A percentile compares a stretch with the other conserved stretches of the same genome.
Conservation (phyloP, 2,797 vertebrate genomes). For the Anas flavirostris region DNA sequence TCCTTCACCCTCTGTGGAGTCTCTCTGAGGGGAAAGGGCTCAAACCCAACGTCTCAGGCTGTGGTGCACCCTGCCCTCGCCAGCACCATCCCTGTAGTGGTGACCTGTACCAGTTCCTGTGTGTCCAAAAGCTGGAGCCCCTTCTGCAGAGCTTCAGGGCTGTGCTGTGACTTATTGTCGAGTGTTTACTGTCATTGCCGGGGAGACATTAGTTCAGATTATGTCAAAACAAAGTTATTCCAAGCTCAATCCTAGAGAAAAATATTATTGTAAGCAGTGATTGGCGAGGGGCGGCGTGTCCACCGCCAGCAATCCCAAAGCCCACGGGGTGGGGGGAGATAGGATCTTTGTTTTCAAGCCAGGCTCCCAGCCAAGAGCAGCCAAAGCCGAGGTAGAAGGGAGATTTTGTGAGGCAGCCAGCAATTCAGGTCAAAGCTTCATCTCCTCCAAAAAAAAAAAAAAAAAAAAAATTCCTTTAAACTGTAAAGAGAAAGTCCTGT, state of each 20-base stretch:
- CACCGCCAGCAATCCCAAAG: conserved; percentile 61
- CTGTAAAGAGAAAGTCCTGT: conserved; percentile 48
- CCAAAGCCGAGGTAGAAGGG: conserved; percentile 59
- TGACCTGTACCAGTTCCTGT: not conserved
- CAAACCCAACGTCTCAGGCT: not conserved
- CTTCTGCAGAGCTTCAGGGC: conserved; percentile 51
- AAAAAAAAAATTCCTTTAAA: conserved; percentile 17
- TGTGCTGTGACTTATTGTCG: conserved; percentile 28
- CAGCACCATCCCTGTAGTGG: not conserved
- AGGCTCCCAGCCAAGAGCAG: conserved; percentile 63
- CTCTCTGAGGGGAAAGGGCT: not conserved
- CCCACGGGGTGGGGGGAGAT: conserved; percentile 49
- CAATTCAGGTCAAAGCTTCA: conserved; percentile 60
- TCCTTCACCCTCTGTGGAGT: not conserved
- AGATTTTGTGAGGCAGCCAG: conserved; percentile 59
- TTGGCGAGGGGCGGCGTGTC: conserved; percentile 45
- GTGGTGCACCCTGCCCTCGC: not conserved
- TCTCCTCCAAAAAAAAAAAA: conserved; percentile 40
- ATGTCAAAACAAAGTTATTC: conserved; percentile 72
- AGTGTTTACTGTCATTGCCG: conserved; percentile 75
- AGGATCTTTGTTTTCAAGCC: conserved; percentile 61
- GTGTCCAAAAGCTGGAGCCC: not conserved
- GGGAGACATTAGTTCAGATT: conserved; percentile 66
- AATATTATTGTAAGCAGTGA: conserved; percentile 65
- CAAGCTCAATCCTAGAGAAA: conserved; percentile 59